Conservation (phyloP, 2,888 invertebrate species). For the Chorisops tibialis region DNA sequence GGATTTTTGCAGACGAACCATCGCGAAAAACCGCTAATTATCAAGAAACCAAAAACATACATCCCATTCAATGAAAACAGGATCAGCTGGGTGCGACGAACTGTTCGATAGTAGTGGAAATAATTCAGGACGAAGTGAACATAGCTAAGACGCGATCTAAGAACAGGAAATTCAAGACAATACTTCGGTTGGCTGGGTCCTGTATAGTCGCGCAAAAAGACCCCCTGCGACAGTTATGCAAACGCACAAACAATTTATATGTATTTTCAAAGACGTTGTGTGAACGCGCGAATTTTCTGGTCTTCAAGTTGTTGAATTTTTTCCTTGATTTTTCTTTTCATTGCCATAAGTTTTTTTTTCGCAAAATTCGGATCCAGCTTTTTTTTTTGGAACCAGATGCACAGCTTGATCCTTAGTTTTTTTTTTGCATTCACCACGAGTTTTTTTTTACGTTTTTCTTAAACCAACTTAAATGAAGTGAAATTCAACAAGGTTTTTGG, state of each 20-base stretch:
- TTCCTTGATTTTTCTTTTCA: too few species aligned
- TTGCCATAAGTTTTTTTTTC: too few species aligned
- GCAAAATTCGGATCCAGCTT: too few species aligned
- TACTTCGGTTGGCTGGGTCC: background rate
- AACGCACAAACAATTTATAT: background rate
- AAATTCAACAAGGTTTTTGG: background rate
- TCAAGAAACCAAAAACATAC: conserved; percentile 27
- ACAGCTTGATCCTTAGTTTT: too few species aligned
- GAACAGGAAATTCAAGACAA: too few species aligned
- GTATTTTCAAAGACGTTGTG: too few species aligned
- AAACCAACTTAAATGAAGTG: too few species aligned
- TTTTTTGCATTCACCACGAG: too few species aligned
- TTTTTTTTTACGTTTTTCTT: too few species aligned
- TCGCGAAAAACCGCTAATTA: conserved; percentile 34
- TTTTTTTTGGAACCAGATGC: too few species aligned
- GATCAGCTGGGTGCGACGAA: conserved; percentile 33
- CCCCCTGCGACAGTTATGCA: background rate
- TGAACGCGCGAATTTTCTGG: too few species aligned
- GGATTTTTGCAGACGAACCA: conserved; percentile 20
- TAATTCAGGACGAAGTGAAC: conserved; percentile 24
- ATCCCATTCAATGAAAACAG: conserved; percentile 33
- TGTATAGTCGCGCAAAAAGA: conserved; percentile 9
- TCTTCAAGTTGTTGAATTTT: too few species aligned
- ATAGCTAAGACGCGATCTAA: conserved; percentile 21
- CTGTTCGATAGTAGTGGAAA: conserved; percentile 9